These are phyloP conservation scores for Seriola aureovittata DNA, from an alignment of 2,113 vertebrate species.

Conservation along the genomic window DNA sequence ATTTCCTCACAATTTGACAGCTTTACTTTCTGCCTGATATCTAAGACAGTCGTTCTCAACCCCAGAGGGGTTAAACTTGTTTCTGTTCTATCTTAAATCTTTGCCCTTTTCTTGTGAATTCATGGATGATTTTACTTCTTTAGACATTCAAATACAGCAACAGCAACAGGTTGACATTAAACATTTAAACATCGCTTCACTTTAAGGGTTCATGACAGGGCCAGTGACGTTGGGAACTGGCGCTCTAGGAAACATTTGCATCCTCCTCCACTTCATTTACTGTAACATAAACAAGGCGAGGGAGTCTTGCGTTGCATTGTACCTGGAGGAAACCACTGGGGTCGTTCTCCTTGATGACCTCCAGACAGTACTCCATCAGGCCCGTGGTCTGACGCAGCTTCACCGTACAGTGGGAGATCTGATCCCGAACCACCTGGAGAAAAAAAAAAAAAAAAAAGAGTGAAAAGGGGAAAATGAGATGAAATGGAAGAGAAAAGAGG, in stretches of 20 bases:
- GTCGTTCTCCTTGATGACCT: conserved; percentile 99
- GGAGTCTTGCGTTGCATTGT: background rate
- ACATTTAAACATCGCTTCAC: background rate
- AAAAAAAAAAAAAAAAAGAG: conserved; percentile 2
- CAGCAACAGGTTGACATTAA: background rate
- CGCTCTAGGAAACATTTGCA: background rate
- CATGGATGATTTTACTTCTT: background rate
- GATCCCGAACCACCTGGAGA: conserved; percentile 95
- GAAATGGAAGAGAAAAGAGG: background rate
- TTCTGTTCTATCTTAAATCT: too few species aligned
- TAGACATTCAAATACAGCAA: background rate
- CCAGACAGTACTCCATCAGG: conserved; percentile 98
- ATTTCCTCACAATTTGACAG: background rate
- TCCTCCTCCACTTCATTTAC: background rate
- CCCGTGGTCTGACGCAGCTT: conserved; percentile 98
- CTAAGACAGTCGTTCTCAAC: too few species aligned
- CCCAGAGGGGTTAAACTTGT: background rate
- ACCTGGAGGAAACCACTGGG: conserved; percentile 99
- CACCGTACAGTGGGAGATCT: conserved; percentile 98
- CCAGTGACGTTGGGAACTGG: too few species aligned
- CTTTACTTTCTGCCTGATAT: background rate
- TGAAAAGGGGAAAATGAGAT: background rate
- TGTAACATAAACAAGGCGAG: background rate
- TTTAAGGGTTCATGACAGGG: background rate
- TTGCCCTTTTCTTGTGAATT: background rate